Conservation (phyloP, 2,113 vertebrate species). For the cattle (Bos taurus) region ARS-UCD2.0 NC_037349.1:11788001-11788500, state of each 20-base stretch:
- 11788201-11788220: neutral
- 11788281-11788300: neutral
- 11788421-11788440: neutral
- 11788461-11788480: neutral
- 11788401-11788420: neutral
- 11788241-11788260: neutral
- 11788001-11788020: neutral
- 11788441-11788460: neutral
- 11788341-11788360: neutral
- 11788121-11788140: neutral
- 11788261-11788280: neutral
- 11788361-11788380: neutral
- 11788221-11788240: neutral
- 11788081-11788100: neutral
- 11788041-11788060: neutral
- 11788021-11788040: neutral
- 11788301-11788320: neutral
- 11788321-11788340: neutral
- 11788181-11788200: neutral
- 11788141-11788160: neutral
- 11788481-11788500: neutral
- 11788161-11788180: neutral
- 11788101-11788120: slow-evolving; percentile 25
- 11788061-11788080: neutral
- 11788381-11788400: neutral